A percentile compares a stretch with the other conserved stretches of the same genome.
Evolutionary conservation across 2,888 invertebrate species (phyloP).

Genomic region (Chrysotoxum bicinctum): DNA sequence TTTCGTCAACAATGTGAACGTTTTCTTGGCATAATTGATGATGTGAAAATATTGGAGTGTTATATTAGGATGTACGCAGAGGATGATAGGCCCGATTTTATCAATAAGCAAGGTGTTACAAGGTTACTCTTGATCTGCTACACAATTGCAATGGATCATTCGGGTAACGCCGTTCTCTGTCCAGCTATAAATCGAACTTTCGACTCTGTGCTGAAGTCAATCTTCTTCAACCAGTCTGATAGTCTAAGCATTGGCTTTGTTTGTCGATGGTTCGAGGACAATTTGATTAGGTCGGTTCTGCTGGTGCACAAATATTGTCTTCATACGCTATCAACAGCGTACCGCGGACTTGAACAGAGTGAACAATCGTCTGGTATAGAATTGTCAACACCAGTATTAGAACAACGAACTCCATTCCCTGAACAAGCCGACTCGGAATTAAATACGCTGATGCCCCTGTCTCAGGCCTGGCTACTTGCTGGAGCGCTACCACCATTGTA

Average conservation of each 20-base stretch:
- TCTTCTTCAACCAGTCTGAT: conserved; percentile 89
- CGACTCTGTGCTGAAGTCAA: conserved; percentile 88
- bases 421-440: conserved; percentile 76
- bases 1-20: conserved; percentile 90
- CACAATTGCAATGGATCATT: conserved; percentile 90
- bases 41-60: conserved; percentile 85
- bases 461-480: conserved; percentile 88
- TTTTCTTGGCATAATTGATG: conserved; percentile 84
- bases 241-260: conserved; percentile 89
- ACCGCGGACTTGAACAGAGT: conserved; percentile 83
- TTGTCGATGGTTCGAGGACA: conserved; percentile 90
- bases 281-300: conserved; percentile 89
- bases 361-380: conserved; percentile 84
- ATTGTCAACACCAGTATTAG: conserved; percentile 89
- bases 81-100: conserved; percentile 83
- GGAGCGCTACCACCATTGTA: conserved; percentile 85
- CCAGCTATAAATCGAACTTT: conserved; percentile 87
- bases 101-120: conserved; percentile 86
- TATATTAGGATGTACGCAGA: conserved; percentile 87
- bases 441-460: conserved; percentile 83
- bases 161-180: conserved; percentile 85
- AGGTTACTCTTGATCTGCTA: conserved; percentile 88
- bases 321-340: conserved; percentile 82
- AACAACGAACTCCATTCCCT: conserved; percentile 82
- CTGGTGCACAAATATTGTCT: conserved; percentile 87